Base-by-base conservation (phyloP, 2,797 vertebrate genomes). In the Pangasius sanitwongsei region DNA sequence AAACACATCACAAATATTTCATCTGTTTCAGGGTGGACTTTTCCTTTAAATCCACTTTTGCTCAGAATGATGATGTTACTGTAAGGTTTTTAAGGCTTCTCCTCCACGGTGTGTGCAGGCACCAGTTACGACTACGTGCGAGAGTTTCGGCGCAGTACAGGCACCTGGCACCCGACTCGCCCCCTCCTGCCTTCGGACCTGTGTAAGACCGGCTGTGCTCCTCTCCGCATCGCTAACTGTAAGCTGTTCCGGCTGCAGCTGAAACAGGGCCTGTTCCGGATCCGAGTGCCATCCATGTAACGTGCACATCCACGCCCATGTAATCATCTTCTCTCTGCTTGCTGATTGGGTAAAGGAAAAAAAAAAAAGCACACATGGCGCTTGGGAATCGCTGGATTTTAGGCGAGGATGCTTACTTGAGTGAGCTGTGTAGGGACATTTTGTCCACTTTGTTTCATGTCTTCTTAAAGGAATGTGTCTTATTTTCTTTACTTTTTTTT, bases 171-270 rank as follows among this genome's bases (percentile, higher is more conserved):
- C 75, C 97, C 96, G 92, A 99, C 97, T 0, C 97, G 97, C 41
- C 97, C 96, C 0, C 96, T 99, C 61, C 94, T 98, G 34, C 93
- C 97, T 0, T 96, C 95, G 0, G 98, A 99, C 95, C 97, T 98
- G 20, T 98, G 97, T 50, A 97, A 98, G 69, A 99, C 98, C 0
- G 95, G 96, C 86, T 99, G 98, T 0, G 96, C 98, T 0, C 95
- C 97, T 20, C 92, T 99, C 89, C 97, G 98, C 9, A 97, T 99
- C 8, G 98, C 99, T 81, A 99, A 99, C 96, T 99, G 99, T 93
- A 97, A 97, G 63, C 98, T 99, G 83, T 99, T 99, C 92, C 97
- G 97, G 12, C 97, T 99, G 83, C 98, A 99, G 94, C 95, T 99
- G 63, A 96, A 96, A 61, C 99, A 99, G 93, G 99, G 98, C 18